These are phyloP conservation scores for Calameuta pallipes DNA, from an alignment of 2,888 invertebrate genomes.

Conservation along the genomic window DNA sequence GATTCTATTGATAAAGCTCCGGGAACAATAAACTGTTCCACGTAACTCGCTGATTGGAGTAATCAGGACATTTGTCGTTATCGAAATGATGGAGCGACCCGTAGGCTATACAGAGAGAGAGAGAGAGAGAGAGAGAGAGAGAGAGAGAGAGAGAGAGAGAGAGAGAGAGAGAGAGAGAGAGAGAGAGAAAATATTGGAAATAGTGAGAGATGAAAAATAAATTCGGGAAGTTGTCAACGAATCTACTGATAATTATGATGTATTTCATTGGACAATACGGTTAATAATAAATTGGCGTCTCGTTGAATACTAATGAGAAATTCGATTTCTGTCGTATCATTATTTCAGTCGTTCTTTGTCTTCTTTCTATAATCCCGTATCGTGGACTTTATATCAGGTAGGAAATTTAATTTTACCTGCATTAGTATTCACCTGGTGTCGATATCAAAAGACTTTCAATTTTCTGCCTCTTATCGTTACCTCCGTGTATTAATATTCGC, in stretches of 20 bases:
- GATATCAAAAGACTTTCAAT: slow-evolving; percentile 36
- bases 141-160: background rate
- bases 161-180: no score
- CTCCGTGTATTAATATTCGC: slow-evolving; percentile 24
- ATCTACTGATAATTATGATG: background rate
- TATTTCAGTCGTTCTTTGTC: background rate
- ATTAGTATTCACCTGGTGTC: slow-evolving; percentile 26
- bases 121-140: background rate
- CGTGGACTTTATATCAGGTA: slow-evolving; percentile 25
- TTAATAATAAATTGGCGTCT: slow-evolving; percentile 18
- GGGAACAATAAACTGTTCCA: background rate
- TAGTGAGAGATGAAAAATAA: background rate
- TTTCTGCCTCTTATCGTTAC: slow-evolving; percentile 36
- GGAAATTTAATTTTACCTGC: slow-evolving; percentile 37
- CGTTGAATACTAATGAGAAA: background rate
- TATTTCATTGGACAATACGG: slow-evolving; percentile 9
- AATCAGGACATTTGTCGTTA: background rate
- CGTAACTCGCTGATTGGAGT: background rate
- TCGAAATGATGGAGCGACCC: background rate
- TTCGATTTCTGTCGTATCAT: background rate
- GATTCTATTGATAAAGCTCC: background rate
- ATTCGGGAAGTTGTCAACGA: background rate
- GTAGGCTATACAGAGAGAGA: background rate
- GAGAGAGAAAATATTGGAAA: background rate
- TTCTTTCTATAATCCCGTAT: background rate